Percentiles rank a stretch among this genome's conserved stretches.
phyloP scores from a whole-genome alignment of 30 jellyfish, hydroid and myxozoan genomes.

The Clytia hemisphaerica region DNA sequence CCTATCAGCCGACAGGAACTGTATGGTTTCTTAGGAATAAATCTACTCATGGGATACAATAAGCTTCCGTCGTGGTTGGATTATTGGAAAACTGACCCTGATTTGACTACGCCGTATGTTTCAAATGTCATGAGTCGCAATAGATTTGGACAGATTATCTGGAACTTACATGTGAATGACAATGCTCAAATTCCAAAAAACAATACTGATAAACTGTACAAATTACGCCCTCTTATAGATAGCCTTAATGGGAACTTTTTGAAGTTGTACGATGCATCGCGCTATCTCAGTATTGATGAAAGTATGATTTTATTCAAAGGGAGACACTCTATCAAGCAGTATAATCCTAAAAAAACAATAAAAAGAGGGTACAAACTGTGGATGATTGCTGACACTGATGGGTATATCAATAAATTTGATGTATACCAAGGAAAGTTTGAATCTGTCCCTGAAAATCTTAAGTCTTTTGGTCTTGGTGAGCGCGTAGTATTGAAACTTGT shows the following conservation, averaged over 20 bases:
- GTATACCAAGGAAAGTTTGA: conserved; percentile 62
- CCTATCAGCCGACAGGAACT: conserved; percentile 14
- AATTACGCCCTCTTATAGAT: conserved; percentile 50
- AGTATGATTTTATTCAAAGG: conserved; percentile 74
- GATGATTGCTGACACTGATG: conserved; percentile 72
- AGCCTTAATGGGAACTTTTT: conserved; percentile 35
- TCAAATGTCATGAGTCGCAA: conserved; percentile 27
- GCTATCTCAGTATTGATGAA: conserved; percentile 41
- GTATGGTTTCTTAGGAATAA: conserved; percentile 50
- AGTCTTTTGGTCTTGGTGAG: conserved; percentile 57
- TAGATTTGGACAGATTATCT: conserved; percentile 29
- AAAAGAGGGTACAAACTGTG: conserved; percentile 72
- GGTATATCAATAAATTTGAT: conserved; percentile 54
- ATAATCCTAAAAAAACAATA: conserved; percentile 58
- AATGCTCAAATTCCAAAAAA: conserved; percentile 49
- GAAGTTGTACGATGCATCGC: conserved; percentile 40
- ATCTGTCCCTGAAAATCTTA: conserved; percentile 41
- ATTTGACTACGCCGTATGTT: conserved; percentile 38
- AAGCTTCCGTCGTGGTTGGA: conserved; percentile 26
- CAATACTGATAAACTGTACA: conserved; percentile 48
- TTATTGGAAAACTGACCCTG: conserved; percentile 35
- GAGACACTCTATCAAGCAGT: conserved; percentile 52
- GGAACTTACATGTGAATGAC: conserved; percentile 50
- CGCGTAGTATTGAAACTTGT: conserved; percentile 29
- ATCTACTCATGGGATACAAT: conserved; percentile 63